Evolutionary conservation across 2,888 invertebrate genomes (phyloP), one percentile per base, ranked within the genome.

Genomic region (Exephanes ischioxanthus): DNA sequence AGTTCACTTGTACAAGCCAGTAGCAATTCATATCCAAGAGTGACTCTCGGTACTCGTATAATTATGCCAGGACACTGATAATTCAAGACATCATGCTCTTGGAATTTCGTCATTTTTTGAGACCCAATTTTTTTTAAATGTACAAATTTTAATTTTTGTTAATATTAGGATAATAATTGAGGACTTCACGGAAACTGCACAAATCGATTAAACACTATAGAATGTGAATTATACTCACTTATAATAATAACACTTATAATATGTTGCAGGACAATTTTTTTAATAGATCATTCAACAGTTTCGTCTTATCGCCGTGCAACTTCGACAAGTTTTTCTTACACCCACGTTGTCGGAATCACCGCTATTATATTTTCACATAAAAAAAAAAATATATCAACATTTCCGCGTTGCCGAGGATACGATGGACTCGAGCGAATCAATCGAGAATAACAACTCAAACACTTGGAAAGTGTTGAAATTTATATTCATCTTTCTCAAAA

Each of bases 401-500:
- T 55, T 53, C 26, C 41, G 16, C 71, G 84, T 85, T 85, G 81
- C 82, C 84, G 11, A n/a, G 82, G 84, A 78, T 80, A 84, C 77
- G 63, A 63, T 9, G 19, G 19, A 26, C 16, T 7, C 41, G 16
- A 22, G 48, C 5, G 22, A 16, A 68, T 68, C 68, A 68, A 68
- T 68, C 26, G 48, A 14, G 68, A 76, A 45, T 41, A 66, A 63
- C 37, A 61, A 45, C 58, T 37, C 55, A 22, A 7, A 58, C 26
- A 26, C 11, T 22, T 22, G 58, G 26, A 14, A 58, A 14, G 58
- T 58, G 14, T 26, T 58, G 58, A 58, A 26, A 58, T 26, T 22
- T 58, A 58, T 26, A 26, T 58, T 58, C 3, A 26, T 26, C 4
- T 14, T 58, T 22, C 11, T 11, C 9, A 22, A 58, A 26, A 11